Evolutionary conservation across 2,797 vertebrate species (phyloP), one percentile per base, ranked within the genome.

Genomic region (Arnoldichthys spilopterus): DNA sequence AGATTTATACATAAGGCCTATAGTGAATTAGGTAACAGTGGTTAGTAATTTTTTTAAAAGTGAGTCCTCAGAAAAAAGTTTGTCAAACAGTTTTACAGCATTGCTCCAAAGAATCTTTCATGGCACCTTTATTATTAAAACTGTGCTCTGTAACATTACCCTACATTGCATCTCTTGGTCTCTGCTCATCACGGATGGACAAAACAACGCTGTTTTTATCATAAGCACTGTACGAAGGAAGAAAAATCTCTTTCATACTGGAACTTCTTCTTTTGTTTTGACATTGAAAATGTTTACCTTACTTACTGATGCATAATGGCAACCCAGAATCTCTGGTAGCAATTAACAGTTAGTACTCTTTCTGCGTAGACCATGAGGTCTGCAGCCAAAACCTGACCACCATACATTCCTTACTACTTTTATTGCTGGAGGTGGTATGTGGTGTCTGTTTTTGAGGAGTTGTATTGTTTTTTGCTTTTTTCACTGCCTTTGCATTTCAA

Each of bases 401-500:
- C 69, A 77, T 74, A 78, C 82, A 88, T 70, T 81, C 58, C 59
- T 76, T 76, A 62, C 62, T 64, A 85, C 78, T 58, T 66, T 66
- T 54, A 73, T 56, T 26, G 75, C 74, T 85, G 79, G 82, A 77
- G 81, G 84, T 78, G 82, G 74, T 81, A 77, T 84, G 85, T 78
- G 75, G 32, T 63, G 76, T 78, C 32, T 79, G 45, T 71, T 58
- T 77, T 45, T 54, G 40, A 45, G 43, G 56, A 59, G 22, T 71
- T 59, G 30, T 47, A 61, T 59, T 80, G 70, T 68, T 74, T 67
- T 47, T 76, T 75, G 54, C 75, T 82, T 83, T 83, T 72, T 45
- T 81, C 82, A 82, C 83, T 84, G 86, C 90, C 90, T 90, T 90
- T 85, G 79, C 72, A 28, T 72, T 51, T 59, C 18, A 45, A 61